Conservation (phyloP, 2,888 invertebrate species). For the Harmothoe impar region DNA sequence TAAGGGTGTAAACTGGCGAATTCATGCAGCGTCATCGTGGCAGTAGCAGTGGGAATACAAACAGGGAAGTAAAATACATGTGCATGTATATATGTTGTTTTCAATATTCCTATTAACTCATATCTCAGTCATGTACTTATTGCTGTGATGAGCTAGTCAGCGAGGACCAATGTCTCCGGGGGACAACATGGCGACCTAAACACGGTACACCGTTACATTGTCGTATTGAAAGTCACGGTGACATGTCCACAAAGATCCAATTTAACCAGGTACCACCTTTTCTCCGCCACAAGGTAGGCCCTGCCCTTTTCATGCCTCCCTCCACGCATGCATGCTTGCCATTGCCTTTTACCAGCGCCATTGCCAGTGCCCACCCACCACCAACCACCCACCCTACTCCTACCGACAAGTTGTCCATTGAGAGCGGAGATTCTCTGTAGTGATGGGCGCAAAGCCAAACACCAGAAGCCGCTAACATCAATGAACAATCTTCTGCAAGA, state of each 20-base stretch:
- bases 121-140: no score
- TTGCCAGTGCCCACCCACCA: not conserved
- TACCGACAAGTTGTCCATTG: not conserved
- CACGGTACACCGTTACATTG: no score
- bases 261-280: slow-evolving; percentile 4
- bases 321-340: not conserved
- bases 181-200: no score
- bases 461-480: slow-evolving; percentile 39
- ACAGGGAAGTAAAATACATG: no score
- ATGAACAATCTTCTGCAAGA: slow-evolving; percentile 27
- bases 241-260: slow-evolving; percentile 16
- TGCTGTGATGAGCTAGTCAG: no score
- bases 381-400: not conserved
- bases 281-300: not conserved
- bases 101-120: no score
- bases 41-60: no score
- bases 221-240: not conserved
- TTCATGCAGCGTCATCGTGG: no score
- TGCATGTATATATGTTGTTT: no score
- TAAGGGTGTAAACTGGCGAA: no score
- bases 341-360: not conserved
- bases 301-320: not conserved
- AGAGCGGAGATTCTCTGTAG: not conserved
- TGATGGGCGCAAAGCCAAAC: not conserved
- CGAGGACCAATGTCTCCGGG: no score